Evolutionary conservation across 1,140 invertebrate species (phyloP), one percentile per base, ranked within the genome.

Genomic region (Gerris buenoi): DNA sequence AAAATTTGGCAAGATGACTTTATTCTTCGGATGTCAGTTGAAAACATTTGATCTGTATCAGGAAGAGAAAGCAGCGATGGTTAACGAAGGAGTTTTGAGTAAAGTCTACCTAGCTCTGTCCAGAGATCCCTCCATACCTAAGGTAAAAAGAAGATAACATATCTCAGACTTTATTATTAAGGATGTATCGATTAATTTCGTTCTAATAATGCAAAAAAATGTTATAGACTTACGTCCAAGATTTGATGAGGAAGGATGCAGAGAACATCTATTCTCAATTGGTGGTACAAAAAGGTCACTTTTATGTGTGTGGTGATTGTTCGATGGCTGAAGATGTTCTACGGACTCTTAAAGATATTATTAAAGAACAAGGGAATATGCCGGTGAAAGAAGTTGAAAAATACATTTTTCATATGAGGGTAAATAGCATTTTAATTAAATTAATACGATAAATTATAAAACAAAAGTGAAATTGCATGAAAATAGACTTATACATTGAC

Each of bases 251-350:
- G 74, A 80, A 85, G 67, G 89, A 92, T 80, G 85, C 88, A 2
- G 76, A 80, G 64, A 83, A 86, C 73, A 86, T 97, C 65, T 92
- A 88, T 75, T 82, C 86, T 64, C 82, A 90, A 74, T 77, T 97
- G 26, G 83, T 93, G 0, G 79, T 87, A 67, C 81, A 89, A 73
- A 84, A 85, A 64, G 94, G 92, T 13, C 94, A 98, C 78, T 91
- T 98, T 74, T 97, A 95, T 74, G 93, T 98, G 0, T 98, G 95
- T 75, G 95, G 95, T 65, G 97, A 98, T 76, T 93, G 94, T 72
- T 97, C 95, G 70, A 99, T 99, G 97, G 97, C 96, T 1, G 91
- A 97, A 77, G 91, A 96, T 77, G 96, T 99, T 14, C 93, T 94
- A 77, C 88, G 93, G 74, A 96, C 93, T 57, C 79, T 99, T 60